A percentile compares a stretch with the other conserved stretches of the same genome.
These are phyloP conservation scores for Bombus affinis DNA, from an alignment of 1,140 invertebrate genomes.

Conservation along the genomic window DNA sequence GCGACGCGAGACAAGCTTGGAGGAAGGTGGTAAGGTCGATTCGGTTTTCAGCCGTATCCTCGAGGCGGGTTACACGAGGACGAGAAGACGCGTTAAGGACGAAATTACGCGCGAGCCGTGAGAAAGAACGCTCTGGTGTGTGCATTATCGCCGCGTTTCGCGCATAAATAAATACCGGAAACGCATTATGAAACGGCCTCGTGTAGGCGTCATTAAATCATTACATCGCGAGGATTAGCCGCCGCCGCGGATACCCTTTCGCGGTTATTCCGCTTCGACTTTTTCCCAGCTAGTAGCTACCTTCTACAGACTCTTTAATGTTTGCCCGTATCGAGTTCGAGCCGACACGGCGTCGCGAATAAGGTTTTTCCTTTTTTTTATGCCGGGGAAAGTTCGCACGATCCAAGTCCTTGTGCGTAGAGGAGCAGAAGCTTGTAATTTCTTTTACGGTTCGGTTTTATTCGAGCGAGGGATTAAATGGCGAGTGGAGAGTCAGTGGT, in stretches of 20 bases:
- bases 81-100: background rate
- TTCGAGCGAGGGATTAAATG: background rate
- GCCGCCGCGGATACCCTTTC: background rate
- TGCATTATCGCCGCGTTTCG: slow-evolving; percentile 26
- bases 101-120: slow-evolving; percentile 56
- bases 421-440: background rate
- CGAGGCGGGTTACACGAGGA: background rate
- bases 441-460: background rate
- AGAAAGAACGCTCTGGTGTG: slow-evolving; percentile 43
- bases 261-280: background rate
- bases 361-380: background rate
- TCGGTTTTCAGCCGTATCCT: background rate
- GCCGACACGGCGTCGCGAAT: background rate
- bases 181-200: slow-evolving; percentile 33
- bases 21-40: slow-evolving; percentile 7
- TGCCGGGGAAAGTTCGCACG: slow-evolving; percentile 6
- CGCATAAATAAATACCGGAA: slow-evolving; percentile 52
- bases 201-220: slow-evolving; percentile 48
- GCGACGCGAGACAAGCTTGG: no score
- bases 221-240: slow-evolving; percentile 43
- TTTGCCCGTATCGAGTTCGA: background rate
- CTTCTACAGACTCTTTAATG: slow-evolving; percentile 7
- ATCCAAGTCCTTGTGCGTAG: background rate
- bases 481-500: no score
- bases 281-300: slow-evolving; percentile 29